Conservation (phyloP, 2,797 vertebrate genomes). For the Aulostomus chinensis region DNA sequence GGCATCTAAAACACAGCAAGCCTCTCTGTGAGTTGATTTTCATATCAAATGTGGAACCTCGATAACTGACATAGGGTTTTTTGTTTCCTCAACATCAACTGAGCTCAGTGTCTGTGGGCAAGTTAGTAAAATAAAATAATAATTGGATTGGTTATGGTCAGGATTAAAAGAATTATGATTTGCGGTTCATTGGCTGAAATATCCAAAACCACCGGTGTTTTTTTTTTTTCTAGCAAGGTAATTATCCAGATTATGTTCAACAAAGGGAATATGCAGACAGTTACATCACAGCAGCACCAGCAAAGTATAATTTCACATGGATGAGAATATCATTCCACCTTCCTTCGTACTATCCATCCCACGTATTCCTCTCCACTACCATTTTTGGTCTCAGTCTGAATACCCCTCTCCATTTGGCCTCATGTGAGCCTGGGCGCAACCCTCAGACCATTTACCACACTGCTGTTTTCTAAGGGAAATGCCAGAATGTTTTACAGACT, state of each 20-base stretch:
- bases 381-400: slow-evolving; percentile 63
- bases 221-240: no score
- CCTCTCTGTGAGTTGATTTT: no score
- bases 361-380: slow-evolving; percentile 31
- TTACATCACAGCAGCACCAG: slow-evolving; percentile 16
- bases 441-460: slow-evolving; percentile 48
- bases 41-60: no score
- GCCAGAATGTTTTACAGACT: slow-evolving; percentile 41
- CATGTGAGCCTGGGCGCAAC: slow-evolving; percentile 37
- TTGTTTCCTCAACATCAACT: no score
- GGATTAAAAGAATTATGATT: no score
- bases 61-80: no score
- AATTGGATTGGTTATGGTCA: no score
- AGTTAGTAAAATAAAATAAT: no score
- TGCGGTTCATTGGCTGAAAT: no score
- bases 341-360: slow-evolving; percentile 9
- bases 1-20: no score
- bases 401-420: slow-evolving; percentile 48
- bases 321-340: slow-evolving; percentile 21
- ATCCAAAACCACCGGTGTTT: no score
- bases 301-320: slow-evolving; percentile 25
- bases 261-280: not conserved
- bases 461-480: slow-evolving; percentile 57
- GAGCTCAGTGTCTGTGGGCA: no score
- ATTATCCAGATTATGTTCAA: not conserved